These are phyloP conservation scores for Periplaneta americana DNA, from an alignment of 1,140 invertebrate species.

Conservation along the genomic window DNA sequence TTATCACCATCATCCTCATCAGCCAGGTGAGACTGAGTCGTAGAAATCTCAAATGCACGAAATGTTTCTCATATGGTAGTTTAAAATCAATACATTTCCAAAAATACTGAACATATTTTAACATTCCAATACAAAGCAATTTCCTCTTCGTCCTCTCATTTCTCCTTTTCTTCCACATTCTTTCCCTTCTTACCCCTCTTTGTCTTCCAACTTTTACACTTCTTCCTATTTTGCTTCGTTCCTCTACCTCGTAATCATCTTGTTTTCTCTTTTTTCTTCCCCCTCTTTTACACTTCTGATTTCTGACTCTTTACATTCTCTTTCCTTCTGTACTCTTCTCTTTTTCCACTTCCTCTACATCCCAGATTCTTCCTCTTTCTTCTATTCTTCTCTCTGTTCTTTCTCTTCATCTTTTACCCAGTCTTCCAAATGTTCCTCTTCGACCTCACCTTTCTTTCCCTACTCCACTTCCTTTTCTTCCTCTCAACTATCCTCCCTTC, in stretches of 20 bases:
- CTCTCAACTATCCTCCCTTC: neutral
- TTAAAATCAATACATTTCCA: too few species aligned
- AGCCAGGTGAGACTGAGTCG: too few species aligned
- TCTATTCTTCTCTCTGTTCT: neutral
- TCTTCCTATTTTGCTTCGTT: neutral
- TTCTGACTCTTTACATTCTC: neutral
- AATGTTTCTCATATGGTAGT: too few species aligned
- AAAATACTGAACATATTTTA: too few species aligned
- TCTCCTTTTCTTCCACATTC: too few species aligned
- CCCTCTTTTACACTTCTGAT: neutral
- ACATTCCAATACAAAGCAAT: too few species aligned
- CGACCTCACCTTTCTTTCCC: neutral
- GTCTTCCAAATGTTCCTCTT: neutral
- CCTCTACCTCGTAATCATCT: neutral
- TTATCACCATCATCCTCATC: too few species aligned
- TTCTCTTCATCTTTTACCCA: neutral
- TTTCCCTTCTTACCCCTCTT: neutral
- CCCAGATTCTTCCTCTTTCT: neutral
- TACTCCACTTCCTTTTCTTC: neutral
- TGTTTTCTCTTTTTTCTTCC: neutral
- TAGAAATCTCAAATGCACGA: too few species aligned
- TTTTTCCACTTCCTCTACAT: neutral
- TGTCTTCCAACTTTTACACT: too few species aligned
- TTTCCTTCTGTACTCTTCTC: neutral
- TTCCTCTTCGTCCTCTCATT: too few species aligned